Evolutionary conservation across 2,797 vertebrate species (phyloP), one percentile per base, ranked within the genome.

Genomic region (Acanthurus lineatus): DNA sequence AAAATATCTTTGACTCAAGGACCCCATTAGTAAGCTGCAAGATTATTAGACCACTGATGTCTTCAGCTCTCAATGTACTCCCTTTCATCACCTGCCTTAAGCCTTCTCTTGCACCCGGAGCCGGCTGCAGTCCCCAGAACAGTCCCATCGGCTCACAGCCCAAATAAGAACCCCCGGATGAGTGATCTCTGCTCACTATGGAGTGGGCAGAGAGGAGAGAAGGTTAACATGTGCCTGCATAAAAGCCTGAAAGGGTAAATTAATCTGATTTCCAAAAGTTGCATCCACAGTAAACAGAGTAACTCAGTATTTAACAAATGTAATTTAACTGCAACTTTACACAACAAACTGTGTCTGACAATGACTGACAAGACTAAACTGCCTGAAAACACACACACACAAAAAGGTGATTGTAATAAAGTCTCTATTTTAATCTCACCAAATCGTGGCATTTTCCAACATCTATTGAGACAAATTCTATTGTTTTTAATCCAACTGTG

Each of bases 131-230:
- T 62, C 90, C 93, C 96, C 96, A 96, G 80, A 96, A 94, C 17
- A 97, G 93, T 73, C 95, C 96, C 96, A 96, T 96, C 5, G 96
- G 95, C 82, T 96, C 95, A 90, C 96, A 89, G 52, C 96, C 96
- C 1, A 84, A 65, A 91, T 95, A 97, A 35, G 95, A 94, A 0
- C 96, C 96, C 1, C 96, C 96, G 2, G 93, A 78, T 7, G 96
- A 96, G 32, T 61, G 71, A 69, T 95, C 94, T 12, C 59, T 73
- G 66, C 69, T 76, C 83, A 94, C 94, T 95, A 12, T 68, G 20
- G 2, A 35, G 54, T 28, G 51, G 3, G 74, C 9, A 76, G 44
- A 47, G 45, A 69, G 22, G 1, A 1, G 2, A 35, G 6, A 28
- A 17, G 22, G 61, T 52, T 51, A 49, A 1, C 15, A 44, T 0